Evolutionary conservation across 1,140 invertebrate genomes (phyloP), one percentile per base, ranked within the genome.

Genomic region (Diabrotica undecimpunctata): DNA sequence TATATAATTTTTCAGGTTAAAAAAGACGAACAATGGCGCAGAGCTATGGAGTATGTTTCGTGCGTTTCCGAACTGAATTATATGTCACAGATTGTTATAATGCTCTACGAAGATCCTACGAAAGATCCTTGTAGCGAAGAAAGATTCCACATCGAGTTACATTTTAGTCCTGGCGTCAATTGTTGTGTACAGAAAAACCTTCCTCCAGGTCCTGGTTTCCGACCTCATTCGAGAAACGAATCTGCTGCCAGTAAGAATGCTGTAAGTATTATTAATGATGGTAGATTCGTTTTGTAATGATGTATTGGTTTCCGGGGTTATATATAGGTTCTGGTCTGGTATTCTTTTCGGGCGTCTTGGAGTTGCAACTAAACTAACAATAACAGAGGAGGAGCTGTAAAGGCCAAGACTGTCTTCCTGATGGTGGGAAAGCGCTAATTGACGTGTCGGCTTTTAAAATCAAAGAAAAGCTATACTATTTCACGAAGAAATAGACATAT

Each of bases 81-180:
- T 79, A 96, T 99, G 92, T 97, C 97, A 0, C 97, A 99, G 81
- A 94, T 99, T 58, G 96, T 99, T 0, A 94, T 99, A 5, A 98
- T 99, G 96, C 81, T 99, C n/a, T 99, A 99, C 78, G 97, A 99
- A 82, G 96, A 99, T 82, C 95, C 95, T 6, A 97, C 94, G 0
- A 98, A 98, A 79, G 94, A 95, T 80, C 91, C 91, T 0, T 87
- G 83, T 50, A 94, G 92, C 10, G 92, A 96, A 75, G 92, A 94
- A 80, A 85, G 93, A 67, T 99, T 98, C 78, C 96, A 98, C 77
- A 93, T 99, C 50, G 96, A 99, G 80, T 81, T 99, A 11, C 96
- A 98, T 81, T 98, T 99, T 75, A 98, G 95, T 83, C 96, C 96
- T 2, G 96, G 96, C 53, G 95, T 96, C 0, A 96, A 96, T 78